Percentiles rank a stretch among this genome's conserved stretches.
phyloP scores from a whole-genome alignment of 92 coral and sea anemone species.

The Epizoanthus fatuus region DNA sequence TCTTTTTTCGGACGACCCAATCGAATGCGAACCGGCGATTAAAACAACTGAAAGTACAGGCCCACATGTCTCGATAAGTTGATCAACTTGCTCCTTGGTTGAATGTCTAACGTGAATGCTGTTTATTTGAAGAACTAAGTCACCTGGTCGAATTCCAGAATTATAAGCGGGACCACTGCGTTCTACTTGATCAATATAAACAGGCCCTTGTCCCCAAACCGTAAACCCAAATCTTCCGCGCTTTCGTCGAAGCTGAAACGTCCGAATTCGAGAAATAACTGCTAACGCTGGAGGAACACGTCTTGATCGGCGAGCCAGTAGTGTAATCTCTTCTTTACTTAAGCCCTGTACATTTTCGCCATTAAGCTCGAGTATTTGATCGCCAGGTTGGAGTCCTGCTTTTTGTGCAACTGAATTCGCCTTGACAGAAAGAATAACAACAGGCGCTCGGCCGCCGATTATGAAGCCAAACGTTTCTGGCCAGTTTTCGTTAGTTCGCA shows the following conservation, averaged over 20 bases:
- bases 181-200: slow-evolving; percentile 88
- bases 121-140: slow-evolving; percentile 92
- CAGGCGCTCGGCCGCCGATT: slow-evolving; percentile 96
- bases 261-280: slow-evolving; percentile 98
- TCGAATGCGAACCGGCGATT: slow-evolving; percentile 94
- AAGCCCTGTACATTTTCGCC: slow-evolving; percentile 96
- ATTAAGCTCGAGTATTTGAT: slow-evolving; percentile 95
- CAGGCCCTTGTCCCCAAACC: slow-evolving; percentile 97
- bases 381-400: slow-evolving; percentile 98
- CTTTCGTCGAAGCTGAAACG: slow-evolving; percentile 89
- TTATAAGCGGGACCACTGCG: slow-evolving; percentile 87
- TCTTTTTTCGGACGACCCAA: slow-evolving; percentile 78
- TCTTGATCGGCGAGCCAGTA: slow-evolving; percentile 90
- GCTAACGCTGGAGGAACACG: slow-evolving; percentile 97
- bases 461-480: slow-evolving; percentile 96
- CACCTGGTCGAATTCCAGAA: slow-evolving; percentile 93
- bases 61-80: slow-evolving; percentile 87
- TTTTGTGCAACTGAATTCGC: slow-evolving; percentile 95
- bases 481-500: slow-evolving; percentile 96
- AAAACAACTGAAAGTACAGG: slow-evolving; percentile 87
- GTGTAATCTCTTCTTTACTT: slow-evolving; percentile 84
- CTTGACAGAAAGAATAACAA: slow-evolving; percentile 90
- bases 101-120: slow-evolving; percentile 87
- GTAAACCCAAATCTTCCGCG: slow-evolving; percentile 94
- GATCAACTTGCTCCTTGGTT: slow-evolving; percentile 85